phyloP scores from a whole-genome alignment of 1,140 invertebrate genomes.

The Periplaneta americana region DNA sequence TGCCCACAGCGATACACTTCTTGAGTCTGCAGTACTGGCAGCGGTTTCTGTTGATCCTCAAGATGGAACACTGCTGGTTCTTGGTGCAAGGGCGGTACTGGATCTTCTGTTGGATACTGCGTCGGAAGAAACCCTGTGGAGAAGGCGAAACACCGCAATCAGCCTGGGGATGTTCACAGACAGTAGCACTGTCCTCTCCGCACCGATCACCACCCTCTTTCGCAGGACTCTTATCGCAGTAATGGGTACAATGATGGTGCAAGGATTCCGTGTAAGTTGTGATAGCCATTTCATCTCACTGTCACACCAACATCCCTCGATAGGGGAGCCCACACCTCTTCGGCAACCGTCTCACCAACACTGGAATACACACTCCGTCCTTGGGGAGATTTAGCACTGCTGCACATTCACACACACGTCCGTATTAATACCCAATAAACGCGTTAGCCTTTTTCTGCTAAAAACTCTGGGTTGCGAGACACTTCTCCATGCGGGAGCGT shows the following conservation, averaged over 20 bases:
- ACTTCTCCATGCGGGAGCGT: background rate
- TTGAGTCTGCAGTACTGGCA: conserved; percentile 96
- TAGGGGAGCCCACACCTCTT: background rate
- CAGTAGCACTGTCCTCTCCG: too few species aligned
- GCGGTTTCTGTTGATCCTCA: conserved; percentile 90
- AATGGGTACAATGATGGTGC: conserved; percentile 32
- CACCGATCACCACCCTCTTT: background rate
- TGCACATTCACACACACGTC: too few species aligned
- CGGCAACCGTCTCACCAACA: background rate
- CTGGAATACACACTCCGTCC: too few species aligned
- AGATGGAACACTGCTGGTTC: conserved; percentile 95
- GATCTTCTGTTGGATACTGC: conserved; percentile 96
- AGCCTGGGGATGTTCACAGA: background rate
- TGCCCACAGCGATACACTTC: conserved; percentile 97
- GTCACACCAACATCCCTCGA: conserved; percentile 47
- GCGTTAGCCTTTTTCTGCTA: too few species aligned
- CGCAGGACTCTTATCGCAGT: background rate
- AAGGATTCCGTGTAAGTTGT: conserved; percentile 29
- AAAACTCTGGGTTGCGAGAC: background rate
- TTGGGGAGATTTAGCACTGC: too few species aligned
- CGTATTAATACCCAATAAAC: too few species aligned
- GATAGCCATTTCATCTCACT: conserved; percentile 41
- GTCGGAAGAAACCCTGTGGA: conserved; percentile 55
- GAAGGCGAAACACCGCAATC: background rate
- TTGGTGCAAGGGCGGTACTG: conserved; percentile 96